A percentile compares a stretch with the other conserved stretches of the same genome.
These are phyloP conservation scores for Xiphias gladius DNA, from an alignment of 2,113 vertebrate species.

Conservation along the genomic window DNA sequence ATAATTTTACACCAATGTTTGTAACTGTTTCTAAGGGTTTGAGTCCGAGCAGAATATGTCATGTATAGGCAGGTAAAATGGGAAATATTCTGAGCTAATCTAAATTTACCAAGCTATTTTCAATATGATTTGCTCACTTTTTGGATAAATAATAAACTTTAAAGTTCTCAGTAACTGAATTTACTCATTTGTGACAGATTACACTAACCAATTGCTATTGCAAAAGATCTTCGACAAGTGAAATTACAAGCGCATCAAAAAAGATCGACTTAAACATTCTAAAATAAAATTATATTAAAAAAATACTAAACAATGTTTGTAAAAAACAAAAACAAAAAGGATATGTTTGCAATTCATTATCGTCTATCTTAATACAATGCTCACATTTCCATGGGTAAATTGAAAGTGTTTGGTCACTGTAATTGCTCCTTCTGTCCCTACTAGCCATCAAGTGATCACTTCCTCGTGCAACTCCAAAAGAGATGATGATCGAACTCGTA, in stretches of 20 bases:
- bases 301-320: background rate
- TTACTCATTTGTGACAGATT: conserved; percentile 6
- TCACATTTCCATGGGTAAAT: too few relatives aligned
- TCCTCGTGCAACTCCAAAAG: too few relatives aligned
- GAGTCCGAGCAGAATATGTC: background rate
- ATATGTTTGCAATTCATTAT: background rate
- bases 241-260: background rate
- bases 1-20: conserved; percentile 19
- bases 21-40: background rate
- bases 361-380: background rate
- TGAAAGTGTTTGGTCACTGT: too few relatives aligned
- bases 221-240: background rate
- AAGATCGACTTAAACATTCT: background rate
- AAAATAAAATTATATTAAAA: background rate
- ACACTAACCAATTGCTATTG: background rate
- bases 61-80: background rate
- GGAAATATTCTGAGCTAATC: background rate
- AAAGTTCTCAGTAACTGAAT: conserved; percentile 6
- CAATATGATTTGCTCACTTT: conserved; percentile 20
- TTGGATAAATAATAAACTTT: conserved; percentile 54
- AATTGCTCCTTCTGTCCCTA: too few relatives aligned
- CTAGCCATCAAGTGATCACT: too few relatives aligned
- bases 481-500: too few relatives aligned
- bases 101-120: conserved; percentile 1
- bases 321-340: background rate